These are phyloP conservation scores for Phodopus roborovskii DNA, from an alignment of 2,113 vertebrate species.

Conservation along the genomic window DNA sequence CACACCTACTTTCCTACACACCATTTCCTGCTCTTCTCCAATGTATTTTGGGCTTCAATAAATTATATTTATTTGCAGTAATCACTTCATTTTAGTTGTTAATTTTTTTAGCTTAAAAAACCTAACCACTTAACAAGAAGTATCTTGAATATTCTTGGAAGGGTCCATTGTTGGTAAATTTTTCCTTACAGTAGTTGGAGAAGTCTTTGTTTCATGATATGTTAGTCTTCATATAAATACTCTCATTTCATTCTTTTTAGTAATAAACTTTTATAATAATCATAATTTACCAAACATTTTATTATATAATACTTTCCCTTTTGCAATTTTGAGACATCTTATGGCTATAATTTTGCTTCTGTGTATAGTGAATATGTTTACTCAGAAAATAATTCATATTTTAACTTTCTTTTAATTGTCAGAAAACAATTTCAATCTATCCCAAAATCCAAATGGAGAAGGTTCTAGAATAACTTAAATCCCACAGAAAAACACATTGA, in stretches of 20 bases:
- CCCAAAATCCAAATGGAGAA: neutral
- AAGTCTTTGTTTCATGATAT: conserved; percentile 8
- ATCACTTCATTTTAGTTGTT: conserved; percentile 13
- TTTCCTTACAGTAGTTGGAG: conserved; percentile 18
- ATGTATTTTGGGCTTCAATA: conserved; percentile 48
- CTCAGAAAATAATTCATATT: neutral
- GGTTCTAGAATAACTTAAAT: neutral
- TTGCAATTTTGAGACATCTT: neutral
- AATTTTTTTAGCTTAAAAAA: conserved; percentile 36
- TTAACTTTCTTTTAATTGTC: neutral
- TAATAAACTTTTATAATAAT: neutral
- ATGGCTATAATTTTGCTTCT: neutral
- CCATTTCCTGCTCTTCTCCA: neutral
- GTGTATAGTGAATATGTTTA: neutral
- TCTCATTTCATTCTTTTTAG: neutral
- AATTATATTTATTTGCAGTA: neutral
- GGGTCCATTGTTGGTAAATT: neutral
- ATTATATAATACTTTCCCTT: neutral
- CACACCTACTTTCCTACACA: neutral
- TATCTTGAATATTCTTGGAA: conserved; percentile 56
- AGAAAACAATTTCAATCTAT: neutral
- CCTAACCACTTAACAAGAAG: neutral
- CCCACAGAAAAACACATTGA: neutral
- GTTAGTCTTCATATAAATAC: neutral
- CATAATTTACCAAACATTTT: neutral